Evolutionary conservation across 2,888 invertebrate species (phyloP).

Genomic region (Kryphioiulus occultus): DNA sequence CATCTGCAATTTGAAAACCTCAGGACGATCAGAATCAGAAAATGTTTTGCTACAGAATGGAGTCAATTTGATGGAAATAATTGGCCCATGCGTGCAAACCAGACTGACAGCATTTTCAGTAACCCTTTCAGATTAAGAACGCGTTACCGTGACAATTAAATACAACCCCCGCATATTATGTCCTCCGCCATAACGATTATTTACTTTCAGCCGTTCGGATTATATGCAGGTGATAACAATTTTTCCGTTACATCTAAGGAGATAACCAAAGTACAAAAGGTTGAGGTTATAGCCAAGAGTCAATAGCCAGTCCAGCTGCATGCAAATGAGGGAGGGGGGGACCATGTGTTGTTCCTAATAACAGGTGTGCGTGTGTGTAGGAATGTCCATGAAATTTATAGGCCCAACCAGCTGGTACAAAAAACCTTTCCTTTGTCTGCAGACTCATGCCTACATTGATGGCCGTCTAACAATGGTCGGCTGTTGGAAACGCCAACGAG

Average conservation of each 20-base stretch:
- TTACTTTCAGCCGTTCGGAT: not conserved
- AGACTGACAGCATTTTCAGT: not conserved
- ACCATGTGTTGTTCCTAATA: not conserved
- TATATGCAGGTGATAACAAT: not conserved
- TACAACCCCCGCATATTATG: not conserved
- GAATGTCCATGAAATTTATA: not conserved
- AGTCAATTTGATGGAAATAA: too few relatives aligned
- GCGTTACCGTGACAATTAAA: not conserved
- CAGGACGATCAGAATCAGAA: too few relatives aligned
- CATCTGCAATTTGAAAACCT: too few relatives aligned
- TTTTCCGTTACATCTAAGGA: conserved; percentile 1
- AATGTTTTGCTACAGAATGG: too few relatives aligned
- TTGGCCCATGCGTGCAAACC: too few relatives aligned
- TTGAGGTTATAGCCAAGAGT: conserved; percentile 20
- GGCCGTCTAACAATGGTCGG: not conserved
- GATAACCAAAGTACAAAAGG: conserved; percentile 2
- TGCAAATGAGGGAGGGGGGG: not conserved
- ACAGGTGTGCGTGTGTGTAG: conserved; percentile 35
- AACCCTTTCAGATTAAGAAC: not conserved
- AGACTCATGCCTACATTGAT: conserved; percentile 3
- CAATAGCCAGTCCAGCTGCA: conserved; percentile 15
- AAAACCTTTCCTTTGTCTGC: conserved; percentile 3
- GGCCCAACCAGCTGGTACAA: not conserved
- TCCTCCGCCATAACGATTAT: not conserved
- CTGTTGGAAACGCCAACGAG: not conserved